Percentiles rank a stretch among this genome's conserved stretches.
phyloP scores from a whole-genome alignment of 2,888 invertebrate species.

The Eutolmus rufibarbis region DNA sequence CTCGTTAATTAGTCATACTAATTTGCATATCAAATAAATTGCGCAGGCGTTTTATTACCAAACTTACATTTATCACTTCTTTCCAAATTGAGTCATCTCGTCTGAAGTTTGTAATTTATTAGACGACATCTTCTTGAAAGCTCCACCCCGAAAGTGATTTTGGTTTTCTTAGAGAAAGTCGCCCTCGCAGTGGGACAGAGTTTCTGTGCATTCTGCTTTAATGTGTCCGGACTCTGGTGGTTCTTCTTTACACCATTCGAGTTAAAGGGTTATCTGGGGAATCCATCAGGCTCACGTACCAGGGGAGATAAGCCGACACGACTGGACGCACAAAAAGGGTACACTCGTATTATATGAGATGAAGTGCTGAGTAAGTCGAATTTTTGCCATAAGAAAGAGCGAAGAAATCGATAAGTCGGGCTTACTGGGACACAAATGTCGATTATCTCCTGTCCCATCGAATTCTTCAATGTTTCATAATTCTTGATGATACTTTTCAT shows the following conservation, averaged over 20 bases:
- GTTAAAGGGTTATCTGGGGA: neutral
- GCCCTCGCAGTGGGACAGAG: neutral
- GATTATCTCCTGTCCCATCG: neutral
- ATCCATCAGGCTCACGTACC: neutral
- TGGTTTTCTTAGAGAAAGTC: neutral
- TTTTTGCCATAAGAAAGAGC: neutral
- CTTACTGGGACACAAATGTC: neutral
- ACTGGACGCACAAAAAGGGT: conserved; percentile 1
- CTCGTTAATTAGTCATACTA: neutral
- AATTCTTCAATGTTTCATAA: conserved; percentile 12
- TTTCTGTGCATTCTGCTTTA: neutral
- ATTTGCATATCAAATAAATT: conserved; percentile 16
- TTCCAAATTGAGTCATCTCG: neutral
- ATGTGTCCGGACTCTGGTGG: neutral
- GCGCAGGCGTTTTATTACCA: neutral
- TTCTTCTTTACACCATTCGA: neutral
- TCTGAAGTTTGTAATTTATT: neutral
- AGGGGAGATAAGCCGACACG: neutral
- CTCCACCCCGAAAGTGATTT: neutral
- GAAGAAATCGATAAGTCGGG: neutral
- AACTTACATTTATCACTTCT: neutral
- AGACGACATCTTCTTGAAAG: neutral
- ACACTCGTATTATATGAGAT: neutral
- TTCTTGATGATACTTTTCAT: neutral
- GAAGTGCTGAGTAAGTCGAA: conserved; percentile 4